Evolutionary conservation across 1,140 invertebrate genomes (phyloP).

Genomic region (Meloidogyne exigua): DNA sequence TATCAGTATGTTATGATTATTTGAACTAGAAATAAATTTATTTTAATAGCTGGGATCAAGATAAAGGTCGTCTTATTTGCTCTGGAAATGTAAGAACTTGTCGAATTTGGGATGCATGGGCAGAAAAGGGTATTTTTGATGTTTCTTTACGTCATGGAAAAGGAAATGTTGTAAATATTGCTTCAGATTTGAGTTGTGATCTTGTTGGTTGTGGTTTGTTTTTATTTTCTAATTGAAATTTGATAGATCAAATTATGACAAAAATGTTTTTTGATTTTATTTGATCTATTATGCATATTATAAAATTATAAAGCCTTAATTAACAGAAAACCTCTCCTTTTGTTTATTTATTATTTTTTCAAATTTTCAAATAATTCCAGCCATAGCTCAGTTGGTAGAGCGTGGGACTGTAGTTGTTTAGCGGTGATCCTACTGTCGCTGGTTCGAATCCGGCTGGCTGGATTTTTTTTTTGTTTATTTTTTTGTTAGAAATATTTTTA

Average conservation of each 20-base stretch:
- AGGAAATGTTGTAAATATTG: constrained; percentile 36
- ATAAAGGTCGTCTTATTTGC: constrained; percentile 45
- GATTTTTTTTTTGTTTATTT: background rate
- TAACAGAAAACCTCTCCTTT: too few relatives aligned
- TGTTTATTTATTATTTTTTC: too few relatives aligned
- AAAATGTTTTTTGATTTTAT: too few relatives aligned
- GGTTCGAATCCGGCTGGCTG: constrained; percentile 22
- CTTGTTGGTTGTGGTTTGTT: constrained; percentile 46
- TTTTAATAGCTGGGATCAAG: constrained; percentile 55
- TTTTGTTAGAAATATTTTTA: background rate
- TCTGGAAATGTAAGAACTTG: constrained; percentile 54
- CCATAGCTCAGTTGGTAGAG: constrained; percentile 54
- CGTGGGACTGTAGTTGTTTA: constrained; percentile 52
- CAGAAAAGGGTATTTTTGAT: constrained; percentile 37
- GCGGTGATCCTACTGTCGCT: constrained; percentile 10
- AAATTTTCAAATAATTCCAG: background rate
- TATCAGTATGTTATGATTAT: constrained; percentile 43
- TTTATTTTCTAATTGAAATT: background rate
- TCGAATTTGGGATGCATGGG: constrained; percentile 57
- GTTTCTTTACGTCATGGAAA: constrained; percentile 39
- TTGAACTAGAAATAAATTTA: constrained; percentile 10
- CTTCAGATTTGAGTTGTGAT: constrained; percentile 36
- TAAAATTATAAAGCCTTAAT: too few relatives aligned
- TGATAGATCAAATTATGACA: too few relatives aligned
- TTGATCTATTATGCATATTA: too few relatives aligned